Evolutionary conservation across 2,113 vertebrate species (phyloP).

Genomic region (Dolichallabes microphthalmus): DNA sequence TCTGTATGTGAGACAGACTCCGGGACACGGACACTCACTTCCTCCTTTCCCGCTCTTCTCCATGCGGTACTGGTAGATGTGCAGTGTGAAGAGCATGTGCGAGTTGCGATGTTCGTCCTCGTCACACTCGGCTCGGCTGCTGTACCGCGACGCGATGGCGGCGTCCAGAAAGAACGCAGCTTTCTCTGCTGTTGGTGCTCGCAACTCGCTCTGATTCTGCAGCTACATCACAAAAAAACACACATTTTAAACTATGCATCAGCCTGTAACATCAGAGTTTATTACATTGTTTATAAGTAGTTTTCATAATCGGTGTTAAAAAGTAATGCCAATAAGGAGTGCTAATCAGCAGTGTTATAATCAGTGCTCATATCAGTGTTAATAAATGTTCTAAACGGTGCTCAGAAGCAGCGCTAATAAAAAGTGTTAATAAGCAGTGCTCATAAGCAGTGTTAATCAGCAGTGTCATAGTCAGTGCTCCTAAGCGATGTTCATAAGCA

Average conservation of each 20-base stretch:
- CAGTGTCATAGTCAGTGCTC: too few relatives aligned
- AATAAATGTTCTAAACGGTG: too few relatives aligned
- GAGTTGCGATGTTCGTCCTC: conserved; percentile 94
- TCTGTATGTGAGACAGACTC: neutral
- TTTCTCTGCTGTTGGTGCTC: conserved; percentile 91
- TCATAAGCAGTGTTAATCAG: too few relatives aligned
- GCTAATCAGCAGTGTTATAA: too few relatives aligned
- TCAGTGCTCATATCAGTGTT: too few relatives aligned
- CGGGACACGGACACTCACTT: conserved; percentile 76
- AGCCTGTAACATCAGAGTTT: neutral
- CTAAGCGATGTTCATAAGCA: too few relatives aligned
- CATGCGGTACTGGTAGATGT: conserved; percentile 98
- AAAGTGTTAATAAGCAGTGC: too few relatives aligned
- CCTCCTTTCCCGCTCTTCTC: conserved; percentile 94
- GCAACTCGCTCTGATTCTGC: conserved; percentile 96
- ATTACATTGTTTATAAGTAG: neutral
- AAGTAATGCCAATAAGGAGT: too few relatives aligned
- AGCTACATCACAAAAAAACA: conserved; percentile 70
- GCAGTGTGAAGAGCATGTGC: conserved; percentile 97
- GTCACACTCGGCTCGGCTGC: conserved; percentile 78
- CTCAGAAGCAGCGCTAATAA: too few relatives aligned
- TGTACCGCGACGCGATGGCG: conserved; percentile 86
- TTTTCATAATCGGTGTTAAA: neutral
- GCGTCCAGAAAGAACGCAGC: conserved; percentile 95
- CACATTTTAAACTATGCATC: neutral